These are phyloP conservation scores for Theristicus caerulescens DNA, from an alignment of 2,113 vertebrate genomes.

Conservation along the genomic window DNA sequence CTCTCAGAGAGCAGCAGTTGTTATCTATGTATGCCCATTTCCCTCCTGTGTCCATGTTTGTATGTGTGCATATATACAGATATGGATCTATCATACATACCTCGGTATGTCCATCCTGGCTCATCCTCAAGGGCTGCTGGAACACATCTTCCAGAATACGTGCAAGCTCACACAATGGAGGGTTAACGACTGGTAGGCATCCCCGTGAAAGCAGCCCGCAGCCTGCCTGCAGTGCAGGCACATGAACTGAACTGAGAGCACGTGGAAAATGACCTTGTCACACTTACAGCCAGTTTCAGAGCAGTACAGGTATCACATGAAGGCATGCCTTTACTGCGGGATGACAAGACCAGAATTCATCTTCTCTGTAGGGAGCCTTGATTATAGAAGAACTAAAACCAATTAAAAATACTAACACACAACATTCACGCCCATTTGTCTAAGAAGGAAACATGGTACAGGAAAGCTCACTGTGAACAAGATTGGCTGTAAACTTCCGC, in stretches of 20 bases:
- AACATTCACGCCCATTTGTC: background rate
- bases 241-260: background rate
- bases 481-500: background rate
- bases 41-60: background rate
- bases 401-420: background rate
- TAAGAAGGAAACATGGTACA: background rate
- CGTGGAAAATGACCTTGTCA: background rate
- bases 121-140: background rate
- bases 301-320: no score
- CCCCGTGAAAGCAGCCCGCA: rapidly evolving
- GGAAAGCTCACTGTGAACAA: background rate
- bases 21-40: background rate
- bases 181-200: background rate
- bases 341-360: background rate
- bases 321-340: background rate
- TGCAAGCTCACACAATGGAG: background rate
- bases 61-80: background rate
- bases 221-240: background rate
- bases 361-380: background rate
- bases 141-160: background rate
- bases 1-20: background rate
- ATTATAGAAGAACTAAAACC: background rate
- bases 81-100: background rate
- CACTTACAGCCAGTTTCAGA: background rate
- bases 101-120: background rate